Conservation (phyloP, 23 tunicate species). For the Trididemnum clinides region DNA sequence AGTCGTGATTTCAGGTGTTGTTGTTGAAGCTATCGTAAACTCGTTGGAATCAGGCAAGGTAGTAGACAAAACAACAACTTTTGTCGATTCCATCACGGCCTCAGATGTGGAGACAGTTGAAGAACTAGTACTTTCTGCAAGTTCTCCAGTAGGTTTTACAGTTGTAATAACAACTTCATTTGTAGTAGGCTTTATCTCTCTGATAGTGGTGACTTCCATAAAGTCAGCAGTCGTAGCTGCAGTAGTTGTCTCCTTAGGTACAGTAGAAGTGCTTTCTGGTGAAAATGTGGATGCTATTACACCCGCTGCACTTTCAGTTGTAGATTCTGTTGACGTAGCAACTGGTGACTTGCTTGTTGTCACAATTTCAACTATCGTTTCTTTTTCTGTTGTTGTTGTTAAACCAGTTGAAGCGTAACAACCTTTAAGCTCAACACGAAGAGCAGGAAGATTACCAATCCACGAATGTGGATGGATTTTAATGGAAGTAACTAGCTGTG, state of each 20-base stretch:
- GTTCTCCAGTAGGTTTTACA: conserved; percentile 26
- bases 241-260: background rate
- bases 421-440: conserved; percentile 56
- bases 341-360: conserved; percentile 44
- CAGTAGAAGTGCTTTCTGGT: background rate
- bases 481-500: conserved; percentile 13
- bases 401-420: conserved; percentile 28
- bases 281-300: conserved; percentile 4
- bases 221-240: background rate
- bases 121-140: no score
- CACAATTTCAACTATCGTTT: conserved; percentile 28
- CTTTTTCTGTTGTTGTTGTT: conserved; percentile 42
- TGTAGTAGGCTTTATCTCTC: conserved; percentile 42
- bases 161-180: conserved; percentile 22
- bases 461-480: conserved; percentile 42
- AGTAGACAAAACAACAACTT: background rate
- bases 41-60: no score
- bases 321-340: background rate
- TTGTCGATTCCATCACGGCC: background rate
- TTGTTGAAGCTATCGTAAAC: no score
- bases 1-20: conserved; percentile 19
- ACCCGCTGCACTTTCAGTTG: background rate
- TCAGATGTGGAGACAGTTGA: background rate
- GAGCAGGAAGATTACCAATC: conserved; percentile 46
- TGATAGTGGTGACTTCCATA: conserved; percentile 43